A percentile compares a stretch with the other conserved stretches of the same genome.
Evolutionary conservation across 2,888 invertebrate species (phyloP).

Genomic region (Leptura quadrifasciata): DNA sequence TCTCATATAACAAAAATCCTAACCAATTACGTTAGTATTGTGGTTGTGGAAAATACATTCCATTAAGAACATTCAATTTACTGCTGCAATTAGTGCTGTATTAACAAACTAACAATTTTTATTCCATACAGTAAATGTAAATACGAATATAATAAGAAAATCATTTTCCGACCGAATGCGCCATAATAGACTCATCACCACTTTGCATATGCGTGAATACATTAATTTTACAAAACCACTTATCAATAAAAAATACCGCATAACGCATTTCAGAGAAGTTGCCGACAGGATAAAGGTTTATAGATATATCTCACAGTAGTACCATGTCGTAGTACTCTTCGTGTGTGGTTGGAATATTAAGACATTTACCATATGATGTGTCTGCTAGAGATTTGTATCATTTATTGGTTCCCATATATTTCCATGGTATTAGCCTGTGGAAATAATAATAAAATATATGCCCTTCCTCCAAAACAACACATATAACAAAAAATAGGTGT

Average conservation of each 20-base stretch:
- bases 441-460: not conserved
- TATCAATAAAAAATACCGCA: not conserved
- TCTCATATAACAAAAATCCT: too few relatives aligned
- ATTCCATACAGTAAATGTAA: too few relatives aligned
- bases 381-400: slow-evolving; percentile 40
- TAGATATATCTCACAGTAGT: slow-evolving; percentile 35
- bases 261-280: slow-evolving; percentile 36
- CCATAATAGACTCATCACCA: not conserved
- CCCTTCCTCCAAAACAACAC: not conserved
- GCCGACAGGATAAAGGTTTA: slow-evolving; percentile 37
- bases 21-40: too few relatives aligned
- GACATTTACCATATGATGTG: slow-evolving; percentile 49
- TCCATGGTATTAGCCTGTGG: not conserved
- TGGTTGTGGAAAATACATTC: too few relatives aligned
- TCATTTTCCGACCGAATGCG: too few relatives aligned
- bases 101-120: too few relatives aligned
- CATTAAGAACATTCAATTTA: too few relatives aligned
- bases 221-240: not conserved
- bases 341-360: slow-evolving; percentile 51
- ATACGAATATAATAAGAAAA: too few relatives aligned
- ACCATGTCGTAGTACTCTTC: slow-evolving; percentile 40
- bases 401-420: slow-evolving; percentile 32
- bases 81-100: too few relatives aligned
- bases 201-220: not conserved
- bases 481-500: slow-evolving; percentile 26